These are phyloP conservation scores for Myrmophylax atrothorax DNA, from an alignment of 2,113 vertebrate genomes.

Conservation along the genomic window DNA sequence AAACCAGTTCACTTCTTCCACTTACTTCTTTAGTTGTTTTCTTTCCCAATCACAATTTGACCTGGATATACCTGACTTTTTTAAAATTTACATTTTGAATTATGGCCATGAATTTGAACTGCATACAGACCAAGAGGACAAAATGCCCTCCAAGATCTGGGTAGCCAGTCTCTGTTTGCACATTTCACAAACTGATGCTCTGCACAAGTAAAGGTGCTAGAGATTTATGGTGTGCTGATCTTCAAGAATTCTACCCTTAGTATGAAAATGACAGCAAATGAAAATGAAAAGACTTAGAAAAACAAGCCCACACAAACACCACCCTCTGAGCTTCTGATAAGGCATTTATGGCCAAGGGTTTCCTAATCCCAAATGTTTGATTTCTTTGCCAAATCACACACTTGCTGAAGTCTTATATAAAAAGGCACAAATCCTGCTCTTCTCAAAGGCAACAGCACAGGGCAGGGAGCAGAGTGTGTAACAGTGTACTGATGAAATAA, in stretches of 20 bases:
- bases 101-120: not conserved
- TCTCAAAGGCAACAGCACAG: not conserved
- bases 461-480: constrained; percentile 26
- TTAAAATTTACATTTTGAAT: not conserved
- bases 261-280: constrained; percentile 35
- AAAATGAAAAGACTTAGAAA: constrained; percentile 35
- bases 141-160: not conserved
- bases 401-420: not conserved
- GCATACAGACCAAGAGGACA: not conserved
- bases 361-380: constrained; percentile 51
- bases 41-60: not conserved
- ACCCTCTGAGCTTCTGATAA: constrained; percentile 43
- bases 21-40: not conserved
- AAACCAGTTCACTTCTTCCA: not conserved
- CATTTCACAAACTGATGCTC: not conserved
- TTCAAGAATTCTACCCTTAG: not conserved
- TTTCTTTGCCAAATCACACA: constrained; percentile 36
- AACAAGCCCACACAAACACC: constrained; percentile 42
- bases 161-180: not conserved
- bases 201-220: not conserved
- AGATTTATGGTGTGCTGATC: constrained; percentile 14
- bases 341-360: constrained; percentile 43
- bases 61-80: not conserved
- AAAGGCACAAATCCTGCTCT: constrained; percentile 45
- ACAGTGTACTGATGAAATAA: constrained; percentile 58